Conservation (phyloP, 37 sponge, comb jelly and placozoan genomes). For the Crambe crambe region DNA sequence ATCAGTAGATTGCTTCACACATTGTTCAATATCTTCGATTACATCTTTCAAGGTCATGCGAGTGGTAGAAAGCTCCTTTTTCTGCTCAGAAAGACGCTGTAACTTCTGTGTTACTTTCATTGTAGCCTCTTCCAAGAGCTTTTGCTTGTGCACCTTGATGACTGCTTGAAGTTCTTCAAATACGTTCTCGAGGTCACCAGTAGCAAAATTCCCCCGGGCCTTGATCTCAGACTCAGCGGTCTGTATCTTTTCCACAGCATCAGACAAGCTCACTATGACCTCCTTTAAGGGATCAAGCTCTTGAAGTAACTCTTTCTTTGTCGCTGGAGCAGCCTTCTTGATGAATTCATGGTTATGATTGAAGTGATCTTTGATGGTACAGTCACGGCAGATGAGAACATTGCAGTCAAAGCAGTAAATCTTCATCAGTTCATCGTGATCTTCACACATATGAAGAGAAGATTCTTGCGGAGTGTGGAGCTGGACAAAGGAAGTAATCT, state of each 20-base stretch:
- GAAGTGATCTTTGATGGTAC: conserved; percentile 22
- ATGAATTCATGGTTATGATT: conserved; percentile 40
- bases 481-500: conserved; percentile 2
- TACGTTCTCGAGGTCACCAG: conserved; percentile 4
- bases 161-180: conserved; percentile 18
- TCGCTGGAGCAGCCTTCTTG: conserved; percentile 16
- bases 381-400: conserved; percentile 39
- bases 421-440: conserved; percentile 18
- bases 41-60: background rate
- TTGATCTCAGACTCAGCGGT: background rate
- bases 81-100: background rate
- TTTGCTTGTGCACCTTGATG: conserved; percentile 6
- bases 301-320: conserved; percentile 1
- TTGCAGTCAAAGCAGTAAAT: conserved; percentile 47
- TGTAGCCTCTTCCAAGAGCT: conserved; percentile 12
- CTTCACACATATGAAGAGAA: background rate
- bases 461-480: background rate
- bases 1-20: conserved; percentile 3
- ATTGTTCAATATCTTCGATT: conserved; percentile 6
- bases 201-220: conserved; percentile 4
- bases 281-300: background rate
- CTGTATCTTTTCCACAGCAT: background rate
- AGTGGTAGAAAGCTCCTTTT: background rate
- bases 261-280: background rate
- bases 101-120: conserved; percentile 1